Evolutionary conservation across 2,888 invertebrate genomes (phyloP).

Genomic region (Resseliella maxima): DNA sequence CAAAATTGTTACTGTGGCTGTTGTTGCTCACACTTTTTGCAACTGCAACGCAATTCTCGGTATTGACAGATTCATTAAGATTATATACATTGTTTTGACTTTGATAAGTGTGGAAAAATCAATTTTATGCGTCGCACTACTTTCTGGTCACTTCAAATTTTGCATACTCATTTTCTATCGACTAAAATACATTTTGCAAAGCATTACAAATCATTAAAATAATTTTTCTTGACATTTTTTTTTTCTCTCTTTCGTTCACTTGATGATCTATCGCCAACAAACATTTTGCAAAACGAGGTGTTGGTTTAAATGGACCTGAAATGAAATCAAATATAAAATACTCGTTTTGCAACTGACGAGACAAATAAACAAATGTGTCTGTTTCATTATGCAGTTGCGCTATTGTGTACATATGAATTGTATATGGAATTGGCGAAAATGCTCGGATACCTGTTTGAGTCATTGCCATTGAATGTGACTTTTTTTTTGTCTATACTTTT

Average conservation of each 20-base stretch:
- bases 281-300: background rate
- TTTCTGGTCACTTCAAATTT: too few relatives aligned
- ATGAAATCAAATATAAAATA: conserved; percentile 11
- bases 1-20: background rate
- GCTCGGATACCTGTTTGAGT: background rate
- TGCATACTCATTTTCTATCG: too few relatives aligned
- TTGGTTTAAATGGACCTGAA: background rate
- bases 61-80: conserved; percentile 7
- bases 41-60: conserved; percentile 10
- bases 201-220: too few relatives aligned
- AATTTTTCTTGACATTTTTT: too few relatives aligned
- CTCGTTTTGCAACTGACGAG: conserved; percentile 30
- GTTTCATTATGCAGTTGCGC: background rate
- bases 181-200: too few relatives aligned
- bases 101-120: background rate
- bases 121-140: background rate
- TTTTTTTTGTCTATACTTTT: background rate
- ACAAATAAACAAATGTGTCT: conserved; percentile 7
- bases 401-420: background rate
- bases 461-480: background rate
- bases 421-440: background rate
- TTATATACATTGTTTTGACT: background rate
- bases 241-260: background rate
- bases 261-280: background rate
- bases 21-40: background rate